Base-by-base conservation (phyloP, 2,797 vertebrate genomes). In the Galagoides demidoff region DNA sequence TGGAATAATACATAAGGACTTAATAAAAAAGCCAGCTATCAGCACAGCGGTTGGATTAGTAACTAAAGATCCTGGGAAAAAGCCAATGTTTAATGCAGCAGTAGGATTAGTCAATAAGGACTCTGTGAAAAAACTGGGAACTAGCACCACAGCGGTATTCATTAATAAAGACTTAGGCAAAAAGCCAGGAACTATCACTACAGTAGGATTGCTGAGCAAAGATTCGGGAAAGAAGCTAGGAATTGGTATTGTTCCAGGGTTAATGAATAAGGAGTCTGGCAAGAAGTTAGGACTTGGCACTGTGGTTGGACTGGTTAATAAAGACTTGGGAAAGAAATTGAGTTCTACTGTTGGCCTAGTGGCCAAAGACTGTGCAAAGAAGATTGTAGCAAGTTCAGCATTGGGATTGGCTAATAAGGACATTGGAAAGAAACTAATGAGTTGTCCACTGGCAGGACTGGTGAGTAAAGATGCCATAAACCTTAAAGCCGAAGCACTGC, bases 121-220 rank as follows among this genome's bases (percentile, higher is more conserved):
- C 96, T 98, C 98, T 89, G 96, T 98, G 95, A 98, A 98, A 98
- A 99, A 98, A 96, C 93, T 98, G 68, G 98, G 98, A 95, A 93
- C 98, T 52, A 98, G 98, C 95, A 97, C 97, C 49, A 74, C 98
- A 84, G 97, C 98, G 12, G 97, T 98, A 90, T 64, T 98, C 98
- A 97, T 98, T 77, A 98, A 97, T 94, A 99, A 98, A 94, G 98
- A 99, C 95, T 97, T 98, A 90, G 98, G 98, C 96, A 98, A 98
- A 98, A 98, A 98, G 92, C 97, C 97, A 43, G 98, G 97, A 4
- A 95, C 98, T 12, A 86, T 98, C 92, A 97, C 98, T 1, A 98
- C 98, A 13, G 90, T 98, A 70, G 98, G 98, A 63, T 90, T 98
- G 97, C 96, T 98, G 9, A 98, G 95, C 89, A 99, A 98, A 90